Base-by-base conservation (phyloP, 2,888 invertebrate species). In the Pterostichus madidus region DNA sequence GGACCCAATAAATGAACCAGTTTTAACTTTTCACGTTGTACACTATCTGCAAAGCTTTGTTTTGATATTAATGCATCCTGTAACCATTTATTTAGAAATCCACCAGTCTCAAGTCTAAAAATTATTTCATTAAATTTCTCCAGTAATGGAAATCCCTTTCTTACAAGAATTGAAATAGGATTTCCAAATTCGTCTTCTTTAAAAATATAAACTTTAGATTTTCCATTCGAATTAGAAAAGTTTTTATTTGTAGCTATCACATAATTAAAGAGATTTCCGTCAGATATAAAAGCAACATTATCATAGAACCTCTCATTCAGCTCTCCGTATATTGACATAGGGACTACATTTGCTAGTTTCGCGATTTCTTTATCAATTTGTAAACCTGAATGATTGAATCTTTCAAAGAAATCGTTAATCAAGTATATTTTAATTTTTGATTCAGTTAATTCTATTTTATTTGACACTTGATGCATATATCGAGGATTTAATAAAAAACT, bases 121-220 rank as follows among this genome's bases (percentile, higher is more conserved):
- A 76, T 76, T 7, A 52, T 31, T 39, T 59, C 31, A 78, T 78
- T 56, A 17, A 78, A 17, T 59, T 10, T 78, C 4, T 78, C 56
- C 17, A 78, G 39, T 17, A 78, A 17, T 59, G 77, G 77, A 78
- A 17, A 78, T 2, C 77, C 77, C 59, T 78, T 78, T 39, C 44
- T 39, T 7, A 59, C 24, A 32, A 39, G 13, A 13, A 59, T 39
- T 35, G 39, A 13, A 59, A 78, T 56, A 35, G 77, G 77, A 59
- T 78, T 56, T 15, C 35, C 39, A 59, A 78, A 56, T 56, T 56
- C 59, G 15, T 8, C 15, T 39, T 59, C 17, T 8, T 78, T 39
- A 44, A 78, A 78, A 35, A 11, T 3, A 44, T 15, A 78, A 3
- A 59, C 0, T 17, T 39, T 59, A 13, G 77, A 17, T 15, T 39